phyloP scores from a whole-genome alignment of 1,140 invertebrate species.

The Coelopa frigida region DNA sequence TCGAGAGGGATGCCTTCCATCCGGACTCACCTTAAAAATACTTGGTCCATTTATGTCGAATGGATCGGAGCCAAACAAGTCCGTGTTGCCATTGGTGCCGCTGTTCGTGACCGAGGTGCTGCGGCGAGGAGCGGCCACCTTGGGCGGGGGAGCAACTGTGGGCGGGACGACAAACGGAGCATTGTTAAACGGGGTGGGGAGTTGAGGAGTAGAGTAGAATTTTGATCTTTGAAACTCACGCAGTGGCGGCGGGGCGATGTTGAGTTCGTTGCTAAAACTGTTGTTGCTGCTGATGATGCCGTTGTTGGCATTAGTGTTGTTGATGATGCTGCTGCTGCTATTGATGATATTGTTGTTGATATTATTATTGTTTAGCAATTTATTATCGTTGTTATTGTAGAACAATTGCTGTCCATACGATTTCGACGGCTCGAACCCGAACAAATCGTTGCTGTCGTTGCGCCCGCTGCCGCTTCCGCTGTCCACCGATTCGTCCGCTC shows the following conservation, averaged over 20 bases:
- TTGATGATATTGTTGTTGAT: conserved; percentile 14
- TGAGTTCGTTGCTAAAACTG: conserved; percentile 37
- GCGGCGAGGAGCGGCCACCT: conserved; percentile 50
- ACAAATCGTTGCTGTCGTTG: conserved; percentile 41
- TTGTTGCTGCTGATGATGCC: conserved; percentile 22
- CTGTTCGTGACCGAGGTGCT: conserved; percentile 25
- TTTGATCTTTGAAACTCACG: conserved; percentile 55
- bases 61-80: conserved; percentile 62
- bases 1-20: not conserved
- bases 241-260: conserved; percentile 53
- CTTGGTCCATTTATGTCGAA: conserved; percentile 47
- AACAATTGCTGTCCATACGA: conserved; percentile 43
- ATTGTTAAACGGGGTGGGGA: not conserved
- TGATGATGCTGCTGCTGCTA: conserved; percentile 21
- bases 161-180: conserved; percentile 17
- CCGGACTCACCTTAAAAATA: conserved; percentile 37
- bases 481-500: conserved; percentile 58
- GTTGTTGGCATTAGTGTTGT: conserved; percentile 11
- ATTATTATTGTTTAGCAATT: conserved; percentile 30
- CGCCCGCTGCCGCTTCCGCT: conserved; percentile 34
- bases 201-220: no score
- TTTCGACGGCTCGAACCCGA: conserved; percentile 43
- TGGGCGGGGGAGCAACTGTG: conserved; percentile 72
- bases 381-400: conserved; percentile 25
- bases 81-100: conserved; percentile 48